These are phyloP conservation scores for Meiosimyza decipiens DNA, from an alignment of 2,888 invertebrate species.

Conservation along the genomic window DNA sequence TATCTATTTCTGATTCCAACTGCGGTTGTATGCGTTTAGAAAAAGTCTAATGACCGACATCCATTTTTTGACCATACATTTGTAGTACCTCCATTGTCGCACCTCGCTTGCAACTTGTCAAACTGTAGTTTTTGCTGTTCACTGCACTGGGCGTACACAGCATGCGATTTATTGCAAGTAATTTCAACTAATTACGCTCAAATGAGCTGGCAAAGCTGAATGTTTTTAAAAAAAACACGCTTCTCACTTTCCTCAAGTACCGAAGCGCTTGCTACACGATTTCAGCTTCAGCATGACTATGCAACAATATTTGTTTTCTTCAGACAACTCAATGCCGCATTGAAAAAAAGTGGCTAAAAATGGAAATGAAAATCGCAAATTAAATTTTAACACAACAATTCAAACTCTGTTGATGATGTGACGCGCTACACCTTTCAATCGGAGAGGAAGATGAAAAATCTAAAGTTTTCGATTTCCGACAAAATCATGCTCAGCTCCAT, in stretches of 20 bases:
- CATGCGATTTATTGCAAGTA: slow-evolving; percentile 50
- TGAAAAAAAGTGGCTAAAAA: slow-evolving; percentile 1
- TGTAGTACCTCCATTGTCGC: no score
- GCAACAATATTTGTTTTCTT: neutral
- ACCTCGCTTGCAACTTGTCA: no score
- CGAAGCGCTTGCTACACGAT: neutral
- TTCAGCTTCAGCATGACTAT: neutral
- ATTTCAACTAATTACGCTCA: slow-evolving; percentile 58
- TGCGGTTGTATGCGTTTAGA: no score
- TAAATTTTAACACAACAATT: slow-evolving; percentile 28
- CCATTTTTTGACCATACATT: no score
- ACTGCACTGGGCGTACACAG: no score
- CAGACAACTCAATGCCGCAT: neutral
- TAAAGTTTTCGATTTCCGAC: slow-evolving; percentile 15
- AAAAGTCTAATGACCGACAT: no score
- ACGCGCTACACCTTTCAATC: neutral
- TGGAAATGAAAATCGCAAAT: slow-evolving; percentile 25
- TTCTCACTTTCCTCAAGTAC: neutral
- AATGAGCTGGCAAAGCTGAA: slow-evolving; percentile 54
- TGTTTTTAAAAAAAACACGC: slow-evolving; percentile 8
- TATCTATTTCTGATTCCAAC: no score
- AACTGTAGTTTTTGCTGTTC: neutral
- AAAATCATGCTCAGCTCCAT: neutral
- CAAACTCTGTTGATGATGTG: slow-evolving; percentile 4
- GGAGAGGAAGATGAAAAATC: neutral